Evolutionary conservation across 2,888 invertebrate species (phyloP), one percentile per base, ranked within the genome.

Genomic region (Leptothorax acervorum): DNA sequence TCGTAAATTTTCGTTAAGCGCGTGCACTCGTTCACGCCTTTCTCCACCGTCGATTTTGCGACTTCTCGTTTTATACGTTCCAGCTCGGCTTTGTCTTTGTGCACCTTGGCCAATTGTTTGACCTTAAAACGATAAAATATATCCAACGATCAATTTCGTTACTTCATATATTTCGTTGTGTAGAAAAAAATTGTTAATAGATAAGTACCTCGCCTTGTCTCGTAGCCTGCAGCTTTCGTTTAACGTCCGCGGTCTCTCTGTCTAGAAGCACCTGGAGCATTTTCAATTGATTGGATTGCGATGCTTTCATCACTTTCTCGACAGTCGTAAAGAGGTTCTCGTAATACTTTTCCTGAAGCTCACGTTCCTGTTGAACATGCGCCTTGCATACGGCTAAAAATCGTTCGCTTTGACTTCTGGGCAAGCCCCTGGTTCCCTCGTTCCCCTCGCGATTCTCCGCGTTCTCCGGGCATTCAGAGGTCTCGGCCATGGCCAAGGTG

Each of bases 21-120:
- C 88, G 97, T 97, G 84, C 99, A 96, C 95, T 99, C 99, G 86
- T 97, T 97, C 73, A 99, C 99, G 62, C 98, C 99, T 86, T 98
- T 97, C 92, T 98, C 98, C 88, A 99, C 98, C 9, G 98, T 97
- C 92, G 97, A 96, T 85, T 96, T 96, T 70, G 96, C 96, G 3
- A 98, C 98, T 96, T 99, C 97, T 93, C 98, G 95, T 95, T 98
- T 98, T 95, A 98, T 97, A 93, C 98, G 96, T 87, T 97, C 97
- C 91, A 99, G 96, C 94, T 99, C 99, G 90, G 98, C 98, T 92
- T 98, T 97, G 95, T 99, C 99, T 90, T 97, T 96, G 94, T 98
- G 98, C 85, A 97, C 97, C 94, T 98, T 98, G 39, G 97, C 97
- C 85, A 99, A 95, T 71, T 97, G 97, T 94, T 98, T 98, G 85